Base-by-base conservation (phyloP, 2,113 vertebrate species). In the Ptyas mucosa region DNA sequence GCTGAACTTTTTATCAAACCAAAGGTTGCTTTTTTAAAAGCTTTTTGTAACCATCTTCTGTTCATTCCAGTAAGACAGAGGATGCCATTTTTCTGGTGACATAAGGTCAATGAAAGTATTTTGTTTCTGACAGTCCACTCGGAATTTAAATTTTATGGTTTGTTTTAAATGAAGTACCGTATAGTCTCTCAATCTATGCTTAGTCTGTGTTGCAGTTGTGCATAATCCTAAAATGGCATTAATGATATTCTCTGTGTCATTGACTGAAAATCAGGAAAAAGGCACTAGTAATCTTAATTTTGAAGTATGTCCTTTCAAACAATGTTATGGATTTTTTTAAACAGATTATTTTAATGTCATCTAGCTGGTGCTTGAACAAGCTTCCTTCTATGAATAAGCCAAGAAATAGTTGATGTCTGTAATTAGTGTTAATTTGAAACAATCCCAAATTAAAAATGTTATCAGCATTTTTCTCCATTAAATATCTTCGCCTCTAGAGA, bases 1-100 rank as follows among this genome's bases (percentile, higher is more conserved):
- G 95, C 94, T 94, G 95, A 97, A 97, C 95, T 97, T 96, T 96
- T 96, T 97, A 98, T 97, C 97, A 97, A 98, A 97, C 98, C 98
- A 98, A 98, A 98, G 98, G 97, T 97, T 97, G 96, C 97, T 97
- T 96, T 97, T 85, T 91, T 51, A 11, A 2, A 53, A 51, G 64
- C 29, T 88, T 88, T 88, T 75, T 92, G 86, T 88, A 97, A 97
- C 97, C 97, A 97, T 97, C 97, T 61, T 94, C 93, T 97, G 96
- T 97, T 97, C 97, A 96, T 97, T 98, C 97, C 97, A 96, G 96
- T 96, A 96, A 96, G 95, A 97, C 97, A 96, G 97, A 97, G 96
- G 97, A 96, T 96, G 96, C 96, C 94, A 96, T 97, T 97, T 97
- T 97, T 97, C 96, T 96, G 97, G 89, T 97, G 96, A 97, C 96